phyloP scores from a whole-genome alignment of 2,797 vertebrate species.

The Microcaecilia unicolor region DNA sequence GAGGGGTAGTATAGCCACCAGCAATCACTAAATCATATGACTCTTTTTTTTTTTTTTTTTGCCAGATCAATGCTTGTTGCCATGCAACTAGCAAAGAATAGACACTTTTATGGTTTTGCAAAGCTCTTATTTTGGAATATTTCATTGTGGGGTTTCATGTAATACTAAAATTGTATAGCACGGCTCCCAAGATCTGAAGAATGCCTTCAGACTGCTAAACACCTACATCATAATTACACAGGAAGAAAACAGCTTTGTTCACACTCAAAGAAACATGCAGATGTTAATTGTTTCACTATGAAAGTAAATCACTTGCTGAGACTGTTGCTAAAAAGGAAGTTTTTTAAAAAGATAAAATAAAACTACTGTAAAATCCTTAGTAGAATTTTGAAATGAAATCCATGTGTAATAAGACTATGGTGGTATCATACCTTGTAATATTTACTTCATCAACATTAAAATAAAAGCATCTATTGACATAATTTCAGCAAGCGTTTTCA shows the following conservation, averaged over 20 bases:
- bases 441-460: conserved; percentile 59
- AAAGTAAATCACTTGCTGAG: conserved; percentile 15
- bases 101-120: conserved; percentile 44
- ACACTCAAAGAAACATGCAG: conserved; percentile 13
- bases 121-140: conserved; percentile 41
- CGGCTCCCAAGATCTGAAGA: not conserved
- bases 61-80: conserved; percentile 62
- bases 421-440: conserved; percentile 55
- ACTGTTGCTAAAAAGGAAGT: too few relatives aligned
- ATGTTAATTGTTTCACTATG: conserved; percentile 1
- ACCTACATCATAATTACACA: conserved; percentile 7
- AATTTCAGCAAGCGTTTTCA: conserved; percentile 53
- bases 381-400: conserved; percentile 40
- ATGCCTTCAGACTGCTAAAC: conserved; percentile 9
- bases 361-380: conserved; percentile 33
- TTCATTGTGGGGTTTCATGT: conserved; percentile 25
- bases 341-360: conserved; percentile 31
- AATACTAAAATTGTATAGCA: conserved; percentile 7
- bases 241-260: not conserved
- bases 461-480: conserved; percentile 59
- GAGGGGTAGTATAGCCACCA: conserved; percentile 60
- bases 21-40: conserved; percentile 62
- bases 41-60: conserved; percentile 46
- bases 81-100: conserved; percentile 51
- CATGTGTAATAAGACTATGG: conserved; percentile 55